Evolutionary conservation across 2,113 vertebrate genomes (phyloP).

Genomic region (Cyanoliseus patagonus): DNA sequence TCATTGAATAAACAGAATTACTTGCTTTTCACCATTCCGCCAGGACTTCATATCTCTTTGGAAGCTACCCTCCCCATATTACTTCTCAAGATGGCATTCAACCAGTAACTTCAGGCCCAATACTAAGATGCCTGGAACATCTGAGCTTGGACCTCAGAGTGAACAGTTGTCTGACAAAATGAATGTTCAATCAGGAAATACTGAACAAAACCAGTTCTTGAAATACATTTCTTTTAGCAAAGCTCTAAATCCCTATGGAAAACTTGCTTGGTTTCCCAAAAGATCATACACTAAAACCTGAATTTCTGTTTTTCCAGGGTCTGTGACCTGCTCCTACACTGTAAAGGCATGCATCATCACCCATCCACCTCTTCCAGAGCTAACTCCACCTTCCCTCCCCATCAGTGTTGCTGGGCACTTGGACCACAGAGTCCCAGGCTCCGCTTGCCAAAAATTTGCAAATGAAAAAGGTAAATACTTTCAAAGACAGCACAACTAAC

Average conservation of each 20-base stretch:
- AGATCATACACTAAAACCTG: background rate
- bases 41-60: background rate
- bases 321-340: background rate
- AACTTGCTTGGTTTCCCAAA: background rate
- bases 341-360: background rate
- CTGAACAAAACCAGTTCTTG: background rate
- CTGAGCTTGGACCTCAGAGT: background rate
- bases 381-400: background rate
- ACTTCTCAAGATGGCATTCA: background rate
- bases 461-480: background rate
- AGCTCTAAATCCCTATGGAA: background rate
- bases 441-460: background rate
- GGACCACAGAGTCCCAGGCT: background rate
- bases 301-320: background rate
- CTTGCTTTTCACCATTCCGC: background rate
- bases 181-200: background rate
- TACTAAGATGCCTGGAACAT: background rate
- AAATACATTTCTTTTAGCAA: background rate
- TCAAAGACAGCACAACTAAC: background rate
- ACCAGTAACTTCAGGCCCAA: background rate
- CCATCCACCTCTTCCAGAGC: accelerated
- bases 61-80: background rate
- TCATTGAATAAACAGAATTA: background rate
- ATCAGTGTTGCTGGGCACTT: background rate
- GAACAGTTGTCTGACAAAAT: background rate